A percentile compares a stretch with the other conserved stretches of the same genome.
phyloP scores from a whole-genome alignment of 2,797 vertebrate genomes.

The Lithobates sylvaticus region DNA sequence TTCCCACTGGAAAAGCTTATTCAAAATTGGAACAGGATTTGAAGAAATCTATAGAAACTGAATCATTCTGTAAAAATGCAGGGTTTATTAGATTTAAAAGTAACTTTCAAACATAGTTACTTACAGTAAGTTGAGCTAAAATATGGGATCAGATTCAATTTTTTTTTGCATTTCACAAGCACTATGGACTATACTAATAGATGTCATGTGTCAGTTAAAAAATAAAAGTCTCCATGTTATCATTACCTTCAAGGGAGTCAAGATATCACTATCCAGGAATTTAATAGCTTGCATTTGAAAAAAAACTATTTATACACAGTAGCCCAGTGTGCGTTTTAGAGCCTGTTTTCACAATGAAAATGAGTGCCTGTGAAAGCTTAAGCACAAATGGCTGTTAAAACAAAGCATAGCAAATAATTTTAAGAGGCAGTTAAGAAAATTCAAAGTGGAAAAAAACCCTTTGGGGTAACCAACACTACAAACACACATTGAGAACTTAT shows the following conservation, averaged over 20 bases:
- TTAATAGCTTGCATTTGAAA: conserved; percentile 25
- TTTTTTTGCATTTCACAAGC: conserved; percentile 3
- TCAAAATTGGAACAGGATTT: conserved; percentile 49
- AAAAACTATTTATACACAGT: conserved; percentile 28
- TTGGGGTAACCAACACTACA: not conserved
- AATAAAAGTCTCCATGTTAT: conserved; percentile 47
- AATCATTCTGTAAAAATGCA: conserved; percentile 49
- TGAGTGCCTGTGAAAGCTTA: conserved; percentile 3
- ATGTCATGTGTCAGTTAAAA: conserved; percentile 48
- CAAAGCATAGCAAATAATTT: conserved; percentile 6
- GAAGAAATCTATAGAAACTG: conserved; percentile 32
- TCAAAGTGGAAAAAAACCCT: not conserved
- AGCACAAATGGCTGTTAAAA: conserved; percentile 17
- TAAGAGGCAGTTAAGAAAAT: not conserved
- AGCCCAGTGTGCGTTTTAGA: conserved; percentile 8
- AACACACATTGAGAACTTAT: not conserved
- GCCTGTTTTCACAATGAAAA: not conserved
- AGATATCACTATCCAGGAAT: conserved; percentile 47
- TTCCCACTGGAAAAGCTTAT: conserved; percentile 66
- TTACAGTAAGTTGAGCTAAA: conserved; percentile 39
- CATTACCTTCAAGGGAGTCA: conserved; percentile 23
- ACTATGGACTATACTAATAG: conserved; percentile 33
- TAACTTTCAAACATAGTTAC: conserved; percentile 23
- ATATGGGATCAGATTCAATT: conserved; percentile 35
- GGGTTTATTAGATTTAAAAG: conserved; percentile 43